Conservation (phyloP, 2,888 invertebrate species). For the Mycogona germanica region DNA sequence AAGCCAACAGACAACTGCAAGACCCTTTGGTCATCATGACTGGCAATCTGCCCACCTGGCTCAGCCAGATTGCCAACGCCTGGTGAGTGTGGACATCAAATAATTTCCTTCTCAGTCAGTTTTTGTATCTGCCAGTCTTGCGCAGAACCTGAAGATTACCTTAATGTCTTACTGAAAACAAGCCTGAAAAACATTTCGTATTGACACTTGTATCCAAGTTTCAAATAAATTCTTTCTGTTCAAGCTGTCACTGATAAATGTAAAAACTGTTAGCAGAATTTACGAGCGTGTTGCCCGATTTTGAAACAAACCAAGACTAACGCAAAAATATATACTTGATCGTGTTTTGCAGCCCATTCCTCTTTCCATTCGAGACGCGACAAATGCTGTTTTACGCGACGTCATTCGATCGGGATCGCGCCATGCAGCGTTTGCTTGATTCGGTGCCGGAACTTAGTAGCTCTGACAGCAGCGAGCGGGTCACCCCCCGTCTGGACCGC, state of each 20-base stretch:
- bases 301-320: too few species aligned
- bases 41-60: conserved; percentile 92
- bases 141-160: too few species aligned
- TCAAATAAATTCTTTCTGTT: too few species aligned
- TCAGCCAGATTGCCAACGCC: conserved; percentile 73
- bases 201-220: background rate
- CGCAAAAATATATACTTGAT: too few species aligned
- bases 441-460: conserved; percentile 70
- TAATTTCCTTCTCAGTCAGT: background rate
- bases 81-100: conserved; percentile 43
- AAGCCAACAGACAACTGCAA: conserved; percentile 92
- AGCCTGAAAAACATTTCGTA: too few species aligned
- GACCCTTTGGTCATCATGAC: conserved; percentile 97
- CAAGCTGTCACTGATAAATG: background rate
- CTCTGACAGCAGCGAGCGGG: conserved; percentile 51
- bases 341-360: conserved; percentile 59
- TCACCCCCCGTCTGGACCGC: conserved; percentile 84
- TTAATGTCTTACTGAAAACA: too few species aligned
- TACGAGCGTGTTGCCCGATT: too few species aligned
- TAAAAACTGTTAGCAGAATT: too few species aligned
- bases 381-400: conserved; percentile 94
- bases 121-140: too few species aligned
- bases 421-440: conserved; percentile 86
- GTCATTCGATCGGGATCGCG: conserved; percentile 94
- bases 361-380: conserved; percentile 94